Evolutionary conservation across 2,113 vertebrate genomes (phyloP), one percentile per base, ranked within the genome.

Genomic region (Pseudolaguvia tuberculata): DNA sequence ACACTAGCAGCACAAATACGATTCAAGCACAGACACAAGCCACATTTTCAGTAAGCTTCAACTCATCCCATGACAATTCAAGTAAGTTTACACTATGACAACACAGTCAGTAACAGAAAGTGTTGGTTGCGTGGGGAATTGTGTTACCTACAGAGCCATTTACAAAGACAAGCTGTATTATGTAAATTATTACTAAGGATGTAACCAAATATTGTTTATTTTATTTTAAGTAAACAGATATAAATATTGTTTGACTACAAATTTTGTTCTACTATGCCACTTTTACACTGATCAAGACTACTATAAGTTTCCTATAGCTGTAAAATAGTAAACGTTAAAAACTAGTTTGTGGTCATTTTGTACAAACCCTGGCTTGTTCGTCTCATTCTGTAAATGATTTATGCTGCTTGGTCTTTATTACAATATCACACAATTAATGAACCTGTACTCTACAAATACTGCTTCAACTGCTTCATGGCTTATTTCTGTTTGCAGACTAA

Each of bases 31-130:
- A 48, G 27, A 0, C 23, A 27, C 31, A 42, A 55, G 13, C 23
- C 18, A 15, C 56, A 53, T 4, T 10, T 6, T 11, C 50, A 29
- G 10, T 29, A 20, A 70, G 21, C 29, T 58, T 15, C 50, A 70
- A 61, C 45, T n/a, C 75, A 15, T 63, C 75, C 58, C 57, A 71
- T 3, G 39, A 58, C 56, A 76, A 76, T 67, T 70, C 75, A 18
- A 77, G 75, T 77, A 55, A 77, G 75, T 77, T 12, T 21, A 48
- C 8, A 25, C 4, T 15, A 10, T 48, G 21, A 47, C 4, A 47
- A n/a, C 42, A 66, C 23, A 65, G 21, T 47, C 18, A 47, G 62
- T 2, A 65, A 23, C 62, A 25, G 39, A 20, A 47, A 45, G 13
- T 25, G 14, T 65, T 47, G 6, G 61, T 62, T 62, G 14, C n/a